phyloP scores from a whole-genome alignment of 2,888 invertebrate genomes.

The Phyllotreta striolata region DNA sequence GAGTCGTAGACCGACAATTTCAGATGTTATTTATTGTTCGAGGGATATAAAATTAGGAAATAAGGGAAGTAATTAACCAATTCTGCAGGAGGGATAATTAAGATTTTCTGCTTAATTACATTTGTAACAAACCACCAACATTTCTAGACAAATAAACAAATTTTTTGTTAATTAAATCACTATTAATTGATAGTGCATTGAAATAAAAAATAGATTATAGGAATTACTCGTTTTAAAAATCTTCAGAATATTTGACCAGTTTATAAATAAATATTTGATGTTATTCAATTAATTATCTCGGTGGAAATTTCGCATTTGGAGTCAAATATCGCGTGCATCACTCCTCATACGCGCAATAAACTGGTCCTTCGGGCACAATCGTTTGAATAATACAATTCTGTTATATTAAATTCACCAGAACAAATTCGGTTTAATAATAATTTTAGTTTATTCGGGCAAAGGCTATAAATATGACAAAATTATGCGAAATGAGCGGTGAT shows the following conservation, averaged over 20 bases:
- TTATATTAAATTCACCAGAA: slow-evolving; percentile 38
- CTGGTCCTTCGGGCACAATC: slow-evolving; percentile 30
- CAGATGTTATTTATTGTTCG: slow-evolving; percentile 35
- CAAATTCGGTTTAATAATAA: slow-evolving; percentile 38
- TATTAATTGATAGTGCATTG: no score
- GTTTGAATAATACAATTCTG: slow-evolving; percentile 37
- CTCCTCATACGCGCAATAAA: slow-evolving; percentile 29
- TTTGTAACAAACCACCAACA: neutral
- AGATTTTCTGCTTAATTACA: slow-evolving; percentile 4
- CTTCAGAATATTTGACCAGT: no score
- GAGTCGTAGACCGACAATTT: slow-evolving; percentile 38
- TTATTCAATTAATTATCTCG: neutral
- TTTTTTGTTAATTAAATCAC: no score
- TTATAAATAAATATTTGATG: no score
- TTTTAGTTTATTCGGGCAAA: slow-evolving; percentile 33
- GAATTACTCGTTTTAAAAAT: no score
- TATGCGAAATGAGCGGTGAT: slow-evolving; percentile 31
- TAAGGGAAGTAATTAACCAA: slow-evolving; percentile 20
- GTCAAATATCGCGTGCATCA: neutral
- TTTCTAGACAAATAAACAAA: no score
- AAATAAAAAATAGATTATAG: no score
- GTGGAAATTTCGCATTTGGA: neutral
- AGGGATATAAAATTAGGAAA: slow-evolving; percentile 22
- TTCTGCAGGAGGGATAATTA: slow-evolving; percentile 15
- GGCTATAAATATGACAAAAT: slow-evolving; percentile 37